Evolutionary conservation across 2,797 vertebrate genomes (phyloP).

Genomic region (Tapera naevia): DNA sequence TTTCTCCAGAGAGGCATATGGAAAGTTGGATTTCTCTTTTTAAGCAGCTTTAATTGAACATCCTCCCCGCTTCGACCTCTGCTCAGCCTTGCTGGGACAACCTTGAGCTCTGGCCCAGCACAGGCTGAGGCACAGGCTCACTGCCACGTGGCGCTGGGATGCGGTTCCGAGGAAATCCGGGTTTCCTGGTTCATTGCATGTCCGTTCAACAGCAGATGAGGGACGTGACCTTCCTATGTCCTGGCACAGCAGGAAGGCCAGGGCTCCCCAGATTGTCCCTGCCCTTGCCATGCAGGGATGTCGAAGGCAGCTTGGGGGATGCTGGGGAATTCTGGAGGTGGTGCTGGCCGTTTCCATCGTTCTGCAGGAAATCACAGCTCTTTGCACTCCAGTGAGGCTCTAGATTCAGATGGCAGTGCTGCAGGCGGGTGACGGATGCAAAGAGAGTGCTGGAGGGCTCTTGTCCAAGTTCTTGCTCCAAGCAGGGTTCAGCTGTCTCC

Average conservation of each 20-base stretch:
- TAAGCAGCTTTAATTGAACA: slow-evolving; percentile 69
- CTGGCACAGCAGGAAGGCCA: neutral
- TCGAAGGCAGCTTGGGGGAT: neutral
- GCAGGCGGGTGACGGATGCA: neutral
- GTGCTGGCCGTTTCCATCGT: neutral
- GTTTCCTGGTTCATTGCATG: fast-evolving
- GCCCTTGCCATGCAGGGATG: neutral
- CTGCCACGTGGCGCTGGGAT: fast-evolving
- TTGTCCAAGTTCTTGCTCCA: neutral
- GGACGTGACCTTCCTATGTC: neutral
- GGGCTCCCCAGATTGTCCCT: fast-evolving
- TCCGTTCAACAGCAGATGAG: fast-evolving
- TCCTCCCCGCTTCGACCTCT: neutral
- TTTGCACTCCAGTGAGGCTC: fast-evolving
- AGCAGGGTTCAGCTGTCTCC: neutral
- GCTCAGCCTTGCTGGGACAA: neutral
- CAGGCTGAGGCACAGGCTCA: fast-evolving
- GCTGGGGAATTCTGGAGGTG: neutral
- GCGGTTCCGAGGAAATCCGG: neutral
- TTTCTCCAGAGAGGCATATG: slow-evolving; percentile 13
- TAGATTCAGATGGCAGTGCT: neutral
- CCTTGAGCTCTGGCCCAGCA: neutral
- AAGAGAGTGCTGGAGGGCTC: neutral
- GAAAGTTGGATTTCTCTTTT: slow-evolving; percentile 58
- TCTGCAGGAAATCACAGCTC: neutral